phyloP scores from a whole-genome alignment of 2,113 vertebrate genomes.

The Macroglossus sobrinus region DNA sequence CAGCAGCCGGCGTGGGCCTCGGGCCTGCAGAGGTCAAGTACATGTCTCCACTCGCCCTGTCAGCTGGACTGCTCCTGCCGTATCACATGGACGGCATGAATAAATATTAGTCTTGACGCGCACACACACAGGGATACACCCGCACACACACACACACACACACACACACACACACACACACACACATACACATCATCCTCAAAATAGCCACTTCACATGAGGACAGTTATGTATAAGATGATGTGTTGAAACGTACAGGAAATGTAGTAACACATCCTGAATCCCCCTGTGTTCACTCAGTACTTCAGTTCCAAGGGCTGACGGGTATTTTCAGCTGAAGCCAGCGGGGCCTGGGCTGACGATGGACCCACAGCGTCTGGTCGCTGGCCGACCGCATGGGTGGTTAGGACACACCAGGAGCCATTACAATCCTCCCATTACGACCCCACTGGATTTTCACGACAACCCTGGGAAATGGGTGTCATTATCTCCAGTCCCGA shows the following conservation, averaged over 20 bases:
- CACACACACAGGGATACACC: neutral
- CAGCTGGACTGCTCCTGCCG: neutral
- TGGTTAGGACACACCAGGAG: neutral
- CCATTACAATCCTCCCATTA: neutral
- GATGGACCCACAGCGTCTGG: neutral
- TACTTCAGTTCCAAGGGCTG: conserved; percentile 19
- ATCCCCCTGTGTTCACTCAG: neutral
- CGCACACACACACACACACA: neutral
- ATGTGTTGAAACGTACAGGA: neutral
- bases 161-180: neutral
- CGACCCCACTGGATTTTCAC: neutral
- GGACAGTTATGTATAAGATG: neutral
- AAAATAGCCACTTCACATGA: neutral
- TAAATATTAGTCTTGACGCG: neutral
- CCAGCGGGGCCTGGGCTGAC: neutral
- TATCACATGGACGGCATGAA: neutral
- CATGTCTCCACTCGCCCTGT: neutral
- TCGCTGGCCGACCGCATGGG: neutral
- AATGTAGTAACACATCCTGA: neutral
- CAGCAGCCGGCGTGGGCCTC: neutral
- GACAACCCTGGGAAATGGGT: neutral
- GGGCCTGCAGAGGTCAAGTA: neutral
- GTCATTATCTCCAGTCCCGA: neutral
- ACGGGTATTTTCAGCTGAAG: neutral
- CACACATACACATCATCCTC: neutral